Conservation (phyloP, 2,888 invertebrate genomes). For the Drosophila falleni region DNA sequence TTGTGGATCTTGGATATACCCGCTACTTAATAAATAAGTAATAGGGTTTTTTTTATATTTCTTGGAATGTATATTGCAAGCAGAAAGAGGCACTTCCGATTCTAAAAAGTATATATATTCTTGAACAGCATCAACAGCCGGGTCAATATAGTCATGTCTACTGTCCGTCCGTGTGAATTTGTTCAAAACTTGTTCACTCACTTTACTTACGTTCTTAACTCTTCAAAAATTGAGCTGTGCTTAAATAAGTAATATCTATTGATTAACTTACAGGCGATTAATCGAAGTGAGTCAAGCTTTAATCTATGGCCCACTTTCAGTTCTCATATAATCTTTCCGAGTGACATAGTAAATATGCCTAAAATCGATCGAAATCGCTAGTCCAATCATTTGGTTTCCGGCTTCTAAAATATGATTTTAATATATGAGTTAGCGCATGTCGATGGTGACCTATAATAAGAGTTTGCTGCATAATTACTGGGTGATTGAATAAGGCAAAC, state of each 20-base stretch:
- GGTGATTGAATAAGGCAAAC: constrained; percentile 19
- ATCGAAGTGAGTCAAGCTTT: not conserved
- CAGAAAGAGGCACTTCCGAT: too few species aligned
- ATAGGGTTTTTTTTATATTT: too few species aligned
- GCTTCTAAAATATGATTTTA: not conserved
- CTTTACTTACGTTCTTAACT: too few species aligned
- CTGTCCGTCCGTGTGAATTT: too few species aligned
- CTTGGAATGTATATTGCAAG: too few species aligned
- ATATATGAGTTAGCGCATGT: not conserved
- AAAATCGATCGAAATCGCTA: not conserved
- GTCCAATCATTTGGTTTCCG: not conserved
- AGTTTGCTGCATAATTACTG: constrained; percentile 16
- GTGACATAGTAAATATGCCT: not conserved
- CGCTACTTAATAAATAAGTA: too few species aligned
- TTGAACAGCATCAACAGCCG: too few species aligned
- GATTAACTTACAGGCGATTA: not conserved
- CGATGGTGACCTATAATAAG: constrained; percentile 1
- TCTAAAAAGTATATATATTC: too few species aligned
- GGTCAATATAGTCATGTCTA: too few species aligned
- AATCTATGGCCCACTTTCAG: not conserved
- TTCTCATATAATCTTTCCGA: not conserved
- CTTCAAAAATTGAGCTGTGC: not conserved
- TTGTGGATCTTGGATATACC: too few species aligned
- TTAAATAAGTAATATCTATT: not conserved
- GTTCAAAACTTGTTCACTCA: too few species aligned